Percentiles rank a stretch among this genome's conserved stretches.
These are phyloP conservation scores for Trissolcus basalis DNA, from an alignment of 1,140 invertebrate species.

Conservation along the genomic window DNA sequence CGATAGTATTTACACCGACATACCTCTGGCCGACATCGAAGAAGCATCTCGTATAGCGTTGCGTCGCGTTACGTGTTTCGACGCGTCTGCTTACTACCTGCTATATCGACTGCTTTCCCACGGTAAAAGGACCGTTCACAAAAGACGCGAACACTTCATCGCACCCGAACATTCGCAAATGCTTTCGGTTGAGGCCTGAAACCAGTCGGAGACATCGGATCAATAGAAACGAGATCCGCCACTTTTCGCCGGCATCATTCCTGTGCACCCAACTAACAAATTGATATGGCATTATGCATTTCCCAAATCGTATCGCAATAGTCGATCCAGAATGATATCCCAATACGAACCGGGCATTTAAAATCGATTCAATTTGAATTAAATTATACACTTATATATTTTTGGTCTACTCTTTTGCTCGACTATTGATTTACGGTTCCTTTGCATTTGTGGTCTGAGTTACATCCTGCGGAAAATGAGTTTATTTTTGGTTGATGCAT, in stretches of 20 bases:
- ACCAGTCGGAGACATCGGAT: constrained; percentile 5
- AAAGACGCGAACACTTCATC: constrained; percentile 38
- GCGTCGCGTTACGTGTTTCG: constrained; percentile 56
- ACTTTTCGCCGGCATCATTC: constrained; percentile 6
- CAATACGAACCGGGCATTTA: too few species aligned
- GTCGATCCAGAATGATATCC: too few species aligned
- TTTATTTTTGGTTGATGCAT: constrained; percentile 8
- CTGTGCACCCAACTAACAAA: constrained; percentile 10
- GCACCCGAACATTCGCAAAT: constrained; percentile 29
- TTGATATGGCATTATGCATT: constrained; percentile 2
- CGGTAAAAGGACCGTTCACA: constrained; percentile 56
- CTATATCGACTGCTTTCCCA: constrained; percentile 63
- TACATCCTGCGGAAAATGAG: background rate
- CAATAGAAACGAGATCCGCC: background rate
- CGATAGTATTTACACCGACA: constrained; percentile 37
- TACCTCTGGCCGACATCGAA: constrained; percentile 42
- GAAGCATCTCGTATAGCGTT: constrained; percentile 45
- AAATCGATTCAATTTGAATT: too few species aligned
- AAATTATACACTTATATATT: too few species aligned
- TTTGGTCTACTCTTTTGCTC: too few species aligned
- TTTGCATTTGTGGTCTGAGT: background rate
- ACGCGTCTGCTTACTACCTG: constrained; percentile 59
- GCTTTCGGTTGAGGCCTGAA: constrained; percentile 26
- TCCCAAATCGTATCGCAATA: background rate
- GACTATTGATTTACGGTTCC: too few species aligned